phyloP scores from a whole-genome alignment of 2,797 vertebrate genomes.

The Xenentodon cancila region DNA sequence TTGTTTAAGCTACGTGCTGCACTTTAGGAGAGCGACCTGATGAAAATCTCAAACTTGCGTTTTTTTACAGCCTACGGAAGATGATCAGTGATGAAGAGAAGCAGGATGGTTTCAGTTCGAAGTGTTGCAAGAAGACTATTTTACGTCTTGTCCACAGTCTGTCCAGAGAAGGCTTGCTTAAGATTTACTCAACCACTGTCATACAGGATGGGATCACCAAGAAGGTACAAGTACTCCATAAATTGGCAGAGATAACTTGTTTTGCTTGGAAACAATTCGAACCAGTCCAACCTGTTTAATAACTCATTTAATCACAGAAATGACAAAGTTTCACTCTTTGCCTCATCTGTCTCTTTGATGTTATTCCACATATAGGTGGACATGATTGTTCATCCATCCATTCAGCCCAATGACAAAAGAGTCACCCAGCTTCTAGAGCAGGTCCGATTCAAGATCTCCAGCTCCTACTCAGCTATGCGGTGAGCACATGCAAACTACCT shows the following conservation, averaged over 20 bases:
- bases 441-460: slow-evolving; percentile 95
- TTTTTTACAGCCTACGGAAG: slow-evolving; percentile 89
- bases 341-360: not conserved
- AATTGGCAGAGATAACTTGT: not conserved
- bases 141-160: slow-evolving; percentile 87
- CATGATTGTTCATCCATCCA: slow-evolving; percentile 91
- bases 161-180: slow-evolving; percentile 88
- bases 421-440: slow-evolving; percentile 92
- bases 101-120: slow-evolving; percentile 88
- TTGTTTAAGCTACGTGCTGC: not conserved
- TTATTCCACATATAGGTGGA: slow-evolving; percentile 82
- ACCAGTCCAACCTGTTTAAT: too few relatives aligned
- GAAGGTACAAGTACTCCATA: slow-evolving; percentile 79
- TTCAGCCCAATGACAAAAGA: slow-evolving; percentile 87
- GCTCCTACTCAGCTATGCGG: slow-evolving; percentile 85
- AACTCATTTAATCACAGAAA: not conserved
- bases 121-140: slow-evolving; percentile 95
- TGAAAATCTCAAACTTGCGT: not conserved
- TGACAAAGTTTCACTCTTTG: not conserved
- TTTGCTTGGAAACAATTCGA: too few relatives aligned
- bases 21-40: not conserved
- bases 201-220: slow-evolving; percentile 91
- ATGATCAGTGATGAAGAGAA: slow-evolving; percentile 93
- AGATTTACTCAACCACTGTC: slow-evolving; percentile 88
- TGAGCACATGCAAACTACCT: slow-evolving; percentile 60